A percentile compares a stretch with the other conserved stretches of the same genome.
These are phyloP conservation scores for Hippoglossus hippoglossus DNA, from an alignment of 2,797 vertebrate genomes.

Conservation along the genomic window DNA sequence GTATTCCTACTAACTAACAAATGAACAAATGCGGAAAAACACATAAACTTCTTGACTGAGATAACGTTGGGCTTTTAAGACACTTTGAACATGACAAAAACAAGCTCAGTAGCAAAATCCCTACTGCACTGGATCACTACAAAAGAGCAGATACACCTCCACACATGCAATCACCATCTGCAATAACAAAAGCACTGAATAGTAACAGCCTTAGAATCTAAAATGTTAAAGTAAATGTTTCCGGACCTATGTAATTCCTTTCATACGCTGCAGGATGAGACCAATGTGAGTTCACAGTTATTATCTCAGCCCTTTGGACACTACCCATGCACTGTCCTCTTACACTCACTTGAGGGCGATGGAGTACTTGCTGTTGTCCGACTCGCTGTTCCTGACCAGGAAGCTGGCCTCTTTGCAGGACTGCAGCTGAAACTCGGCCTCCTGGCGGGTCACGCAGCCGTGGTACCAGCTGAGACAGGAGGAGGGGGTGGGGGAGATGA, in stretches of 20 bases:
- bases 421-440: constrained; percentile 92
- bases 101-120: no score
- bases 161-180: not conserved
- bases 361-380: constrained; percentile 93
- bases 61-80: not conserved
- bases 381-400: constrained; percentile 95
- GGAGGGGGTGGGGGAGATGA: not conserved
- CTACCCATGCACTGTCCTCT: constrained; percentile 43
- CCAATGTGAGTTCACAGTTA: not conserved
- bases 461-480: constrained; percentile 84
- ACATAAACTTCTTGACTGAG: no score
- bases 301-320: not conserved
- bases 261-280: not conserved
- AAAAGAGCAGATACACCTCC: not conserved
- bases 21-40: no score
- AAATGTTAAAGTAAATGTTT: not conserved
- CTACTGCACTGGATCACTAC: no score
- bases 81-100: no score
- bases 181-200: not conserved
- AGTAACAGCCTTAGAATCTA: not conserved
- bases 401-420: constrained; percentile 92
- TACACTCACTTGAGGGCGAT: constrained; percentile 97
- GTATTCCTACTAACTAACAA: no score
- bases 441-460: constrained; percentile 91
- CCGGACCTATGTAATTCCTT: not conserved